Evolutionary conservation across 1,140 invertebrate species (phyloP), one percentile per base, ranked within the genome.

Genomic region (Drosophila nigromelanica): DNA sequence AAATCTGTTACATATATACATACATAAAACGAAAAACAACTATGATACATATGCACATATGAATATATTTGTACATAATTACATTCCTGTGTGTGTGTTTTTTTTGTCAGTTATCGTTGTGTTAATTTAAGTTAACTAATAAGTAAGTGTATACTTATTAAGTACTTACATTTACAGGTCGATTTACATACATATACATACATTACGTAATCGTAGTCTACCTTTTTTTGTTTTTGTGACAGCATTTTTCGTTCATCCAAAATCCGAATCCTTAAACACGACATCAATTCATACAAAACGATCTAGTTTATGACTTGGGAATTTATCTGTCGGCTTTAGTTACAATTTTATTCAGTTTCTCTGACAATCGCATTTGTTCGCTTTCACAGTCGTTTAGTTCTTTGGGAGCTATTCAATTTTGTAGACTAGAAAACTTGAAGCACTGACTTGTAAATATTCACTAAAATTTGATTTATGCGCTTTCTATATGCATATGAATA

Each of bases 61-160:
- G 35, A 39, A 51, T 39, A 51, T 52, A 35, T 39, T 21, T 73
- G 54, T 67, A 67, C 37, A 73, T 72, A 52, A 35, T 58, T 27
- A 51, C 35, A 68, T 67, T 39, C 39, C 73, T 78, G 54, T 82
- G 74, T 74, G 50, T 73, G 18, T 18, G 18, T 18, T 56, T 48
- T 21, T 42, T 60, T 42, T 21, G 63, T 59, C 33, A 54, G 8
- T 70, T 43, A 51, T 55, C 54, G 30, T 73, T 61, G 64, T 73
- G 64, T 60, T 21, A 42, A 54, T 68, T 55, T 69, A 73, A 68
- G 66, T 42, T 69, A 69, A 56, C 47, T 43, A 39, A 70, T 73
- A 70, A 73, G 66, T 73, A 62, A 64, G 43, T 54, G 33, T 68
- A 54, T 68, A 73, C 58, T 69, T 69, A 69, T 70, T 62, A 56